Base-by-base conservation (phyloP, 2,113 vertebrate genomes). In the Helogale parvula region DNA sequence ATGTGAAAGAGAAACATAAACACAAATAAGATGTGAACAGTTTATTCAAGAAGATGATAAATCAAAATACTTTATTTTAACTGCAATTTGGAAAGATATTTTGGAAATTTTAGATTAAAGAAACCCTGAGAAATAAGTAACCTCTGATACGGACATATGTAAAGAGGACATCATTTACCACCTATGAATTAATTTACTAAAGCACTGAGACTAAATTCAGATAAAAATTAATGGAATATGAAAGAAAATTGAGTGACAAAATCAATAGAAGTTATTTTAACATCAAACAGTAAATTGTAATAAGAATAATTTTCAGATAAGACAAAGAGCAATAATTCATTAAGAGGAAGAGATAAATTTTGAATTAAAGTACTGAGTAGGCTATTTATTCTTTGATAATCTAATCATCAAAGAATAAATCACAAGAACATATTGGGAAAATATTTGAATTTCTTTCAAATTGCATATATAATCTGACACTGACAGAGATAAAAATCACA, bases 401-500 rank as follows among this genome's bases (percentile, higher is more conserved):
- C 4, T 60, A 93, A 72, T 79, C 65, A 96, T 68, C 27, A 33
- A 79, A 93, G 71, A 88, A 13, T 71, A 65, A 69, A 54, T 88
- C 35, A 72, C 9, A 88, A 35, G 33, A 74, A 72, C 21, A 76
- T 66, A 35, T 4, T 77, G 45, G 19, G 76, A 95, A 72, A 54
- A 65, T 63, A 80, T 45, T 92, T 87, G 66, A 90, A 71, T 88
- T 65, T 94, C 23, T 94, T 95, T 88, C 82, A 81, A 84, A 95
- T 82, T 93, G 54, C 13, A 23, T 77, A 52, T 4, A 92, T 13
- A 93, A 52, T 63, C 41, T 83, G 31, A 93, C n/a, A 94, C 17
- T 95, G 74, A 85, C 52, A 95, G 57, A 88, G 69, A 84, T 27
- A 54, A 86, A 76, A 76, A 65, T 83, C 27, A 94, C 15, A 76